These are phyloP conservation scores for Hemichromis elongatus DNA, from an alignment of 2,113 vertebrate species.

Conservation along the genomic window DNA sequence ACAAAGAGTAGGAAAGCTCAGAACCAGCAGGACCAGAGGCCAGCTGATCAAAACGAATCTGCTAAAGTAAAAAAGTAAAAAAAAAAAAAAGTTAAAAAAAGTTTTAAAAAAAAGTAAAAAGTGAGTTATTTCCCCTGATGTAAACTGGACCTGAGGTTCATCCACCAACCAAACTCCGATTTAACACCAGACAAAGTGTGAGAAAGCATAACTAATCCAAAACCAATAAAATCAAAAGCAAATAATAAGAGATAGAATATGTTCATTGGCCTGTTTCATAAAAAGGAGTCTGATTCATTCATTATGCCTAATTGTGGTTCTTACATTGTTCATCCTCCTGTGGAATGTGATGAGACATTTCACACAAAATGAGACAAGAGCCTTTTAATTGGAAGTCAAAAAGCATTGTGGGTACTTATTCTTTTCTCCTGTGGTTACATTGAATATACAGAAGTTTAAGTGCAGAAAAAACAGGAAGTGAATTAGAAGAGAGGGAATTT, in stretches of 20 bases:
- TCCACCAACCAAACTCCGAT: not conserved
- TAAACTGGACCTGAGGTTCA: not conserved
- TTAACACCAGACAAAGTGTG: not conserved
- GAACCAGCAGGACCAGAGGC: not conserved
- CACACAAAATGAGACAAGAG: not conserved
- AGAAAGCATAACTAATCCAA: not conserved
- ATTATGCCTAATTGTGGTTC: conserved; percentile 50
- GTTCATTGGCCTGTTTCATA: not conserved
- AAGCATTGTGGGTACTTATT: conserved; percentile 16
- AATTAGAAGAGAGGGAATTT: not conserved
- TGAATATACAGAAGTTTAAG: not conserved
- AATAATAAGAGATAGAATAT: conserved; percentile 20
- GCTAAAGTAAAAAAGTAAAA: too few relatives aligned
- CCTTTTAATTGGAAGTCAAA: conserved; percentile 29
- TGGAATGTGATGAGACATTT: conserved; percentile 20
- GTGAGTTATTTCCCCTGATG: not conserved
- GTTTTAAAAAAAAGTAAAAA: too few relatives aligned
- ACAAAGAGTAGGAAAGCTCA: not conserved
- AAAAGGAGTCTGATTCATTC: conserved; percentile 17
- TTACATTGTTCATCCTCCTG: not conserved
- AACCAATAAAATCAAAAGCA: not conserved
- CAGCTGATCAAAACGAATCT: not conserved
- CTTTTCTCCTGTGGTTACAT: not conserved
- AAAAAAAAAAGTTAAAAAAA: too few relatives aligned
- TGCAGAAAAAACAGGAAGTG: not conserved